Evolutionary conservation across 2,113 vertebrate species (phyloP), one percentile per base, ranked within the genome.

Genomic region (Ahaetulla prasina): DNA sequence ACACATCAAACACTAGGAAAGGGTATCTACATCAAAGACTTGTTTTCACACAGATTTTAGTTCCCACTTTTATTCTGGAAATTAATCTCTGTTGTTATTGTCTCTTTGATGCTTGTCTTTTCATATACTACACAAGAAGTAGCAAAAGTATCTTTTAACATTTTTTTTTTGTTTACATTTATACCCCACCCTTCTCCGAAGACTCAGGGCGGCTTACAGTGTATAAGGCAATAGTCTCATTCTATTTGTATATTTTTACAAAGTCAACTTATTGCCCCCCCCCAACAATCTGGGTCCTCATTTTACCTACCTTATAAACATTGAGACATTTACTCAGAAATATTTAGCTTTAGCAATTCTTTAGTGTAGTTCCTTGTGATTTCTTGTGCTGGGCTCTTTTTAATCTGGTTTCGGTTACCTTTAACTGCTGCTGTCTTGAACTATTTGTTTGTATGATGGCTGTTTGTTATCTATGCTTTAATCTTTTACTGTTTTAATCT

Each of bases 401-500:
- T 85, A 90, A 90, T 90, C 89, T 43, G 23, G 35, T 84, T 90
- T 87, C 43, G 84, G 47, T 50, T 91, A 49, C 30, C 57, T 87
- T 91, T 91, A 87, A 87, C 85, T 91, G 22, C 20, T 60, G 54
- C 54, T 85, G 85, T 91, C 55, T 63, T 50, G 35, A 87, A 60
- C 85, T n/a, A 85, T 91, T 91, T 87, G 84, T 85, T 87, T 87
- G 89, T 87, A 39, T 50, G 54, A 60, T 87, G 85, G 54, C 47
- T 91, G 54, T 50, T 57, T 91, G 54, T 50, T 50, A 63, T 87
- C 90, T 63, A 30, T 86, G 30, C 60, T 91, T 87, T 86, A 87
- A 87, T 87, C 84, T 50, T n/a, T 91, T 87, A 50, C 30, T 63
- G 30, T 90, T 93, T 91, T 87, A 63, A 86, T 91, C 90, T 91